A percentile compares a stretch with the other conserved stretches of the same genome.
Evolutionary conservation across 2,113 vertebrate species (phyloP).

Genomic region (Prunella fulvescens): DNA sequence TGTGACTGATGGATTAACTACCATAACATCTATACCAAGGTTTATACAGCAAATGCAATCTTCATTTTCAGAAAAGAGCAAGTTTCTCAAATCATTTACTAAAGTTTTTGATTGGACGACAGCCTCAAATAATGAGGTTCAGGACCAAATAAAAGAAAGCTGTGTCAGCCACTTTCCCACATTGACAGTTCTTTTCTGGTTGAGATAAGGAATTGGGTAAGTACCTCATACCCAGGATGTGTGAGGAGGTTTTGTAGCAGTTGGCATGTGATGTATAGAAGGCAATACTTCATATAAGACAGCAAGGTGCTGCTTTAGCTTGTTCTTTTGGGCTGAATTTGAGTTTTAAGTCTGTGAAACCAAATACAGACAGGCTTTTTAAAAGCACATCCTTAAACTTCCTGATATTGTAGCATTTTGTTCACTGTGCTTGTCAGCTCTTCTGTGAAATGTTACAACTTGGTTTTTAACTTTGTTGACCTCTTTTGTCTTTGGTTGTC

Average conservation of each 20-base stretch:
- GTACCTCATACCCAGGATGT: not conserved
- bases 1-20: not conserved
- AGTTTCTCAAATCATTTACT: not conserved
- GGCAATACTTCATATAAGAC: not conserved
- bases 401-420: conserved; percentile 31
- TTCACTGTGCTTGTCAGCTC: not conserved
- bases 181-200: not conserved
- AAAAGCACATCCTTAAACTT: conserved; percentile 51
- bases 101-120: not conserved
- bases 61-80: conserved; percentile 1
- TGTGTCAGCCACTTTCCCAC: not conserved
- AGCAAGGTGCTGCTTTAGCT: conserved; percentile 35
- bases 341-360: not conserved
- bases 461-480: not conserved
- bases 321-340: not conserved
- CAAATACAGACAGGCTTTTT: conserved; percentile 23
- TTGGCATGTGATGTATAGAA: not conserved
- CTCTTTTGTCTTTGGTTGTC: conserved; percentile 7
- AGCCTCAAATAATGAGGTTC: not conserved
- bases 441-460: not conserved
- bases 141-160: not conserved
- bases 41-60: not conserved
- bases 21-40: not conserved
- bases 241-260: not conserved
- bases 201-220: not conserved